Conservation (phyloP, 2,113 vertebrate genomes). For the Dromaius novaehollandiae region DNA sequence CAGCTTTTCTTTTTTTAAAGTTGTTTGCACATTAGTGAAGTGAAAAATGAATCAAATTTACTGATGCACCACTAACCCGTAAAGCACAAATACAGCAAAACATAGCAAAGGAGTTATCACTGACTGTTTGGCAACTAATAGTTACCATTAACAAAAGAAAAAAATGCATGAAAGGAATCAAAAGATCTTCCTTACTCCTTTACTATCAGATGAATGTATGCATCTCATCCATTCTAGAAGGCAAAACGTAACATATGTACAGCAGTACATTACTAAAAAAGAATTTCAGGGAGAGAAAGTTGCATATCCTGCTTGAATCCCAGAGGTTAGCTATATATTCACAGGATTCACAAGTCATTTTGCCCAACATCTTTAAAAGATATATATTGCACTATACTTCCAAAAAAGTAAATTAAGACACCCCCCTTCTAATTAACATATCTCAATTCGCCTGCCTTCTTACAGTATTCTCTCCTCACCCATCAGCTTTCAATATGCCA, state of each 20-base stretch:
- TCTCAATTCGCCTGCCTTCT: background rate
- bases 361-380: background rate
- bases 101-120: background rate
- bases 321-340: background rate
- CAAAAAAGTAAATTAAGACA: background rate
- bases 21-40: background rate
- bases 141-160: background rate
- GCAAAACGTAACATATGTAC: background rate
- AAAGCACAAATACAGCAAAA: background rate
- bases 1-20: too few species aligned
- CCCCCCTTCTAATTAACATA: background rate
- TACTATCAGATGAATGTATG: background rate
- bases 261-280: background rate
- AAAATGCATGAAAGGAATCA: background rate
- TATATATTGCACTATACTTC: background rate
- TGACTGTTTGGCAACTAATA: background rate
- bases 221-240: background rate
- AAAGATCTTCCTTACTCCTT: background rate
- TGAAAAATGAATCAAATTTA: background rate
- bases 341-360: background rate
- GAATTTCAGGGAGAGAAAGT: background rate
- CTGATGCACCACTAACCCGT: background rate
- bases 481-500: accelerated
- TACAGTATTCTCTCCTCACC: background rate
- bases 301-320: background rate